Conservation (phyloP, 2,113 vertebrate genomes). For the Acinonyx jubatus region DNA sequence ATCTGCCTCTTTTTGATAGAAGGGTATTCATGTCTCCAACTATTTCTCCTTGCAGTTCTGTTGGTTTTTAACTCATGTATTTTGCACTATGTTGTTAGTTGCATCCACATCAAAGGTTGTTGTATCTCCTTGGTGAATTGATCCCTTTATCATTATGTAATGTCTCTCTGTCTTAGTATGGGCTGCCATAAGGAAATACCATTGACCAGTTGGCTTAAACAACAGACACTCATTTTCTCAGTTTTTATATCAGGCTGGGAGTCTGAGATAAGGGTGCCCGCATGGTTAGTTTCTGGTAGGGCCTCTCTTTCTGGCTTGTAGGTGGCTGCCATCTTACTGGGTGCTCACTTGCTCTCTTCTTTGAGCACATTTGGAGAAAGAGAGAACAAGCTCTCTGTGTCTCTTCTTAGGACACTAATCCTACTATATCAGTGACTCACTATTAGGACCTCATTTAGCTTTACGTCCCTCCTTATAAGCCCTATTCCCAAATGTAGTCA, state of each 20-base stretch:
- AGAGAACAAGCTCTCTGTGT: background rate
- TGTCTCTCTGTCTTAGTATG: background rate
- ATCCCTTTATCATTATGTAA: background rate
- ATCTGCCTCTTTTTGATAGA: background rate
- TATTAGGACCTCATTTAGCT: background rate
- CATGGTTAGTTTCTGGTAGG: background rate
- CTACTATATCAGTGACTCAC: background rate
- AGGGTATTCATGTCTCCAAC: background rate
- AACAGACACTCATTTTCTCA: background rate
- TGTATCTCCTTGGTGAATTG: background rate
- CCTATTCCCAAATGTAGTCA: background rate
- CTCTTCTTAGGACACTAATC: background rate
- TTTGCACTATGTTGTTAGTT: background rate
- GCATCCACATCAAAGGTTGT: background rate
- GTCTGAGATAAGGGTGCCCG: background rate
- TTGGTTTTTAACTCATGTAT: background rate
- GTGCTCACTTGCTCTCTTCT: background rate
- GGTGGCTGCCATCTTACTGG: background rate
- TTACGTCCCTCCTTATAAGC: background rate
- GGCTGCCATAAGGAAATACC: background rate
- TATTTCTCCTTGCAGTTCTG: background rate
- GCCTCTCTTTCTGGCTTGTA: background rate
- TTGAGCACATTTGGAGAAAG: background rate
- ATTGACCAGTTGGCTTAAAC: background rate
- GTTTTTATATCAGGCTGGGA: background rate